Evolutionary conservation across 92 coral and sea anemone genomes (phyloP).

Genomic region (Actinernus sp.): DNA sequence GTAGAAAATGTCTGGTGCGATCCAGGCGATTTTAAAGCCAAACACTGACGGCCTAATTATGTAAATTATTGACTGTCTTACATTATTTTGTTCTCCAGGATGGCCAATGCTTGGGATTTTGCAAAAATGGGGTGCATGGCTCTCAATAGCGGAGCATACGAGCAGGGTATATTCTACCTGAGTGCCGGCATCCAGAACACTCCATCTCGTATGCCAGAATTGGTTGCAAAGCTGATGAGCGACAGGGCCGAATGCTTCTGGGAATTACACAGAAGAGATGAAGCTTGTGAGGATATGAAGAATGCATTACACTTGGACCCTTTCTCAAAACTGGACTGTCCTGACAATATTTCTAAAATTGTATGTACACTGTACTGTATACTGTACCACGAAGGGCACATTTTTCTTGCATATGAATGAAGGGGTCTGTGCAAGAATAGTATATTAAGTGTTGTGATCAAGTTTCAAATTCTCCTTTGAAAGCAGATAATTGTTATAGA

Average conservation of each 20-base stretch:
- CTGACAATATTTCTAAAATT: background rate
- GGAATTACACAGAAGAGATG: slow-evolving; percentile 27
- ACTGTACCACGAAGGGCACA: too few relatives aligned
- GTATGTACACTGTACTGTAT: background rate
- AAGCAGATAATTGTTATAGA: too few relatives aligned
- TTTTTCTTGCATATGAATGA: background rate
- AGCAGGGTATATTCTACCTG: slow-evolving; percentile 27
- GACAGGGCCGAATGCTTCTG: slow-evolving; percentile 66
- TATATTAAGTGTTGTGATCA: background rate
- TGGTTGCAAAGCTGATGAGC: slow-evolving; percentile 32
- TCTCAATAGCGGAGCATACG: slow-evolving; percentile 3
- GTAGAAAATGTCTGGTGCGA: too few relatives aligned
- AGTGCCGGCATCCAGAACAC: slow-evolving; percentile 37
- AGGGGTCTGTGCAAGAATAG: background rate
- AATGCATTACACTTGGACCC: slow-evolving; percentile 44
- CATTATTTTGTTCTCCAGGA: background rate
- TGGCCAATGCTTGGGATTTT: slow-evolving; percentile 3
- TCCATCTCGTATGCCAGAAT: slow-evolving; percentile 34
- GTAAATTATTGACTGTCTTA: too few relatives aligned
- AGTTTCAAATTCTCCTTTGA: background rate
- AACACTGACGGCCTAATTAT: too few relatives aligned
- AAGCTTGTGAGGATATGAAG: slow-evolving; percentile 57
- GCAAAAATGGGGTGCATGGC: slow-evolving; percentile 7
- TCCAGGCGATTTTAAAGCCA: too few relatives aligned
- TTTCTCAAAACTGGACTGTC: background rate